Conservation (phyloP, 2,797 vertebrate species). For the Gymnoscopelus microlampas region DNA sequence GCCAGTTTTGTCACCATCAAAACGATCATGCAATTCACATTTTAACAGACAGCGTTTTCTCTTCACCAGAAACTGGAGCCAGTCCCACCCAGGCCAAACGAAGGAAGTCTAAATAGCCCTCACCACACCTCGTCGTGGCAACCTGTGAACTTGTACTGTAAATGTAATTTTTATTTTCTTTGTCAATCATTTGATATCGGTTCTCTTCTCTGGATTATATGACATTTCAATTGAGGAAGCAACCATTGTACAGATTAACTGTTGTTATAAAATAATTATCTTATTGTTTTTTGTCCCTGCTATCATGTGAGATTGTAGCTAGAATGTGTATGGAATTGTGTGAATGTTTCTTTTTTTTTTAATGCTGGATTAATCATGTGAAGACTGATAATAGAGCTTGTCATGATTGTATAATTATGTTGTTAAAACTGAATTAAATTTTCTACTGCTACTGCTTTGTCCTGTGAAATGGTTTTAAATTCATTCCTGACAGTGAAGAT, state of each 20-base stretch:
- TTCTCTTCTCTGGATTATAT: constrained; percentile 73
- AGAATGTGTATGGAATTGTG: constrained; percentile 75
- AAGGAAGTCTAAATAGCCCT: constrained; percentile 96
- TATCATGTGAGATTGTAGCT: constrained; percentile 80
- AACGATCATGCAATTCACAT: neutral
- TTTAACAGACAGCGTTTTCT: constrained; percentile 46
- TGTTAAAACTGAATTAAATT: constrained; percentile 82
- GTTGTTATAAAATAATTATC: constrained; percentile 86
- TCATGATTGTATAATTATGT: constrained; percentile 82
- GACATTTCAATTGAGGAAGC: constrained; percentile 73
- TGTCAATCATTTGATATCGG: constrained; percentile 88
- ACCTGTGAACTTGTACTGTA: constrained; percentile 93
- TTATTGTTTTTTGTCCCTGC: constrained; percentile 77
- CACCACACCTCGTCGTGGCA: constrained; percentile 73
- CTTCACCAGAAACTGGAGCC: constrained; percentile 86
- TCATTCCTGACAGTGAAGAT: no score
- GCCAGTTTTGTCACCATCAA: no score
- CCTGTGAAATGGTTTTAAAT: constrained; percentile 55
- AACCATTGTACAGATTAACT: constrained; percentile 88
- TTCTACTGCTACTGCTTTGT: constrained; percentile 75
- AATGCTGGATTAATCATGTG: constrained; percentile 85
- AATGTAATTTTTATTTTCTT: constrained; percentile 78
- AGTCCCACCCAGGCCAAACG: constrained; percentile 96
- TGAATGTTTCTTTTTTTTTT: constrained; percentile 71
- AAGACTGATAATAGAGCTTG: constrained; percentile 76